Evolutionary conservation across 2,113 vertebrate genomes (phyloP).

Genomic region (Martes martes): DNA sequence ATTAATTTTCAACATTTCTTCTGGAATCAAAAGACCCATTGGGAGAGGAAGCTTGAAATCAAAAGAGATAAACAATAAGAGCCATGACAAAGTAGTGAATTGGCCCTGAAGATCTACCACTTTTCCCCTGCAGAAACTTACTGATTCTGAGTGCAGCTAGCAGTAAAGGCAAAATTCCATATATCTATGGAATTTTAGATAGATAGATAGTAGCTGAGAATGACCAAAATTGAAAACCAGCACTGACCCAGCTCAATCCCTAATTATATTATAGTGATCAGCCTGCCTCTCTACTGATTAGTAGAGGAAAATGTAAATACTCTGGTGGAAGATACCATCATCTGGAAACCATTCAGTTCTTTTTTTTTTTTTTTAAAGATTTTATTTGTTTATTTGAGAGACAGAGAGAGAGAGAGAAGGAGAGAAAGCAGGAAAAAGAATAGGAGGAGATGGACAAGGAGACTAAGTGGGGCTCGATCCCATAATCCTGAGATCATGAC

Average conservation of each 20-base stretch:
- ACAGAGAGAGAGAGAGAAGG: background rate
- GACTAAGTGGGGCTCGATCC: background rate
- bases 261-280: background rate
- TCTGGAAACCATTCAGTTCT: background rate
- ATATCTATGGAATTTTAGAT: too few relatives aligned
- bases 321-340: background rate
- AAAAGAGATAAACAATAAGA: background rate
- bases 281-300: background rate
- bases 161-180: background rate
- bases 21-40: background rate
- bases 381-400: background rate
- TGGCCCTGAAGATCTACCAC: background rate
- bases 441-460: background rate
- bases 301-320: background rate
- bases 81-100: background rate
- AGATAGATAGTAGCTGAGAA: background rate
- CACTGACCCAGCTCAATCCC: background rate
- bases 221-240: background rate
- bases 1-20: background rate
- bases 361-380: background rate
- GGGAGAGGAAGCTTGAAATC: background rate
- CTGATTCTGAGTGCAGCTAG: background rate
- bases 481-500: background rate
- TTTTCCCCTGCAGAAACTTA: background rate
- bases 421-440: background rate